These are phyloP conservation scores for Zaprionus ghesquierei DNA, from an alignment of 1,140 invertebrate genomes.

Conservation along the genomic window DNA sequence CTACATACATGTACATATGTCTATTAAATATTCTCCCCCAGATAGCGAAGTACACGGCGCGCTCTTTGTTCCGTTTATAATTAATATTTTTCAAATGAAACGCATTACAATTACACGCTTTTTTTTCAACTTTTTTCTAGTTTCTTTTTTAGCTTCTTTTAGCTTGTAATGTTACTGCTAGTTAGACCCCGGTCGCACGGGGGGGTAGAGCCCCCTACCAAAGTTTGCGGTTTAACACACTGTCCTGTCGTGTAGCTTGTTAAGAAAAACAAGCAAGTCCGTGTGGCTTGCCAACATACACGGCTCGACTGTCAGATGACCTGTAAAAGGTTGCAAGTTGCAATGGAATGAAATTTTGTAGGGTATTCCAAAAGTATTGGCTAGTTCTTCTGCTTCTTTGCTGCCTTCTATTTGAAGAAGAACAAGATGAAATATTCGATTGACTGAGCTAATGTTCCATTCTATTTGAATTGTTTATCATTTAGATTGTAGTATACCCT, in stretches of 20 bases:
- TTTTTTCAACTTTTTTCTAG: slow-evolving; percentile 4
- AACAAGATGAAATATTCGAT: too few species aligned
- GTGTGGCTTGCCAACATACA: not conserved
- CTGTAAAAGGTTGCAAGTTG: not conserved
- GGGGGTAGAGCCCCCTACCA: too few species aligned
- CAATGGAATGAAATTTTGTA: not conserved
- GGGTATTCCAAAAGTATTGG: too few species aligned
- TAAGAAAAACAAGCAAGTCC: slow-evolving; percentile 24
- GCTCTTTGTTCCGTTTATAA: slow-evolving; percentile 52
- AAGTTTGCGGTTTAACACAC: slow-evolving; percentile 67
- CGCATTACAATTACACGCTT: slow-evolving; percentile 61
- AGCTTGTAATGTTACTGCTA: slow-evolving; percentile 5
- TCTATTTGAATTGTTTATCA: too few species aligned
- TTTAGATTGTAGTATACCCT: too few species aligned
- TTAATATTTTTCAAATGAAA: slow-evolving; percentile 76
- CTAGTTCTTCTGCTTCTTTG: too few species aligned
- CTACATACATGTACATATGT: not conserved
- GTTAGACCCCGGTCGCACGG: slow-evolving; percentile 9
- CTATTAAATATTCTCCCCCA: slow-evolving; percentile 43
- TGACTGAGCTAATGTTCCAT: too few species aligned
- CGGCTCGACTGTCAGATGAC: not conserved
- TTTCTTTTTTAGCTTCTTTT: slow-evolving; percentile 17
- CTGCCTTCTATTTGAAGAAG: too few species aligned
- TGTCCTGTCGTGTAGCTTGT: slow-evolving; percentile 68
- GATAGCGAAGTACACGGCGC: not conserved